Percentiles rank a stretch among this genome's conserved stretches.
These are phyloP conservation scores for Odobenus rosmarus DNA, from an alignment of 2,113 vertebrate species.

Conservation along the genomic window DNA sequence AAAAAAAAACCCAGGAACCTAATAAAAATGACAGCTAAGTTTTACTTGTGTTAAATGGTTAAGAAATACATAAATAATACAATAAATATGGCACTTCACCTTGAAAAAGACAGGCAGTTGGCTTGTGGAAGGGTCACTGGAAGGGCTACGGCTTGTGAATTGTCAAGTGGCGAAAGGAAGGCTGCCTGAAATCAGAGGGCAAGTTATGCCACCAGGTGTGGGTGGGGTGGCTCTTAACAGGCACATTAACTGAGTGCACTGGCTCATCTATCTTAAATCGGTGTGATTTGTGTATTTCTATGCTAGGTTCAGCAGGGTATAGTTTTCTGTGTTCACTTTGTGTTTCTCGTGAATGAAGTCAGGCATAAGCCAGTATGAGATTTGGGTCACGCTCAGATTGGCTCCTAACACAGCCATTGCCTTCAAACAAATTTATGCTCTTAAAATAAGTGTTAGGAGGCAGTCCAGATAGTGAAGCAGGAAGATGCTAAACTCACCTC, in stretches of 20 bases:
- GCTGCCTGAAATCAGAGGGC: background rate
- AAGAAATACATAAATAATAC: background rate
- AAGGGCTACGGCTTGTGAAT: background rate
- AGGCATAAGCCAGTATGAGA: background rate
- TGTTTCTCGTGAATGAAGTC: background rate
- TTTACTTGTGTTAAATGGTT: conserved; percentile 7
- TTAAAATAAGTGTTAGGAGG: background rate
- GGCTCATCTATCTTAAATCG: background rate
- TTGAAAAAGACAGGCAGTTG: background rate
- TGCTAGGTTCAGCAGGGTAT: background rate
- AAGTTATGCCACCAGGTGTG: background rate
- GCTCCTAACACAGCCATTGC: background rate
- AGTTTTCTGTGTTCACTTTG: background rate
- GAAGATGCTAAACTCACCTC: background rate
- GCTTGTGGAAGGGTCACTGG: background rate
- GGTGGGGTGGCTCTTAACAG: background rate
- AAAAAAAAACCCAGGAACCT: background rate
- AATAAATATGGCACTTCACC: background rate
- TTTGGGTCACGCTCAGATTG: background rate
- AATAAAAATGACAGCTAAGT: background rate
- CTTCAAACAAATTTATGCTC: background rate
- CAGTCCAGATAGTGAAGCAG: background rate
- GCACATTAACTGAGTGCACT: rapidly evolving
- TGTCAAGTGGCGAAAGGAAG: background rate
- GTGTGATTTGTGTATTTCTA: background rate